Evolutionary conservation across 30 jellyfish, hydroid and myxozoan species (phyloP).

Genomic region (Aurelia sp.): DNA sequence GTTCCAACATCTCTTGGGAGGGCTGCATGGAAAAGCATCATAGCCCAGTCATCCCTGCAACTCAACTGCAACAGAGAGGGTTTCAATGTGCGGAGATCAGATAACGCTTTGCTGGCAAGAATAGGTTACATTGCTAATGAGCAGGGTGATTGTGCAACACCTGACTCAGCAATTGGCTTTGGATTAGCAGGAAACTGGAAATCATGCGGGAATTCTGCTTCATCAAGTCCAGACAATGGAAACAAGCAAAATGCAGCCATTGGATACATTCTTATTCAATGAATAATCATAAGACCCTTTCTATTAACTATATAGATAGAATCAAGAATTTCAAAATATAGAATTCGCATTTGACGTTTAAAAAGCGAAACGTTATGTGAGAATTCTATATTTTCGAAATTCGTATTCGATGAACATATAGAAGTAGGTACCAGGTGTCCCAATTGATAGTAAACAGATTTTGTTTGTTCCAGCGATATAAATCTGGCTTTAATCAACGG

Average conservation of each 20-base stretch:
- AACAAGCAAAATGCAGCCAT: conserved; percentile 1
- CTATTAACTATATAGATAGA: too few species aligned
- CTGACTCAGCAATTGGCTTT: conserved; percentile 30
- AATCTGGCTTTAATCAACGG: too few species aligned
- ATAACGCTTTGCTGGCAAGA: neutral
- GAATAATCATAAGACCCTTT: too few species aligned
- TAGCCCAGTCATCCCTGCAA: conserved; percentile 35
- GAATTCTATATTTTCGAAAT: too few species aligned
- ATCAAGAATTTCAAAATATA: too few species aligned
- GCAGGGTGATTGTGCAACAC: neutral
- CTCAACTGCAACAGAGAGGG: conserved; percentile 17
- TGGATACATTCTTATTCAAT: conserved; percentile 12
- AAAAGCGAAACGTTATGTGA: too few species aligned
- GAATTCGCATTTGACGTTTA: too few species aligned
- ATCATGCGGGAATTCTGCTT: conserved; percentile 3
- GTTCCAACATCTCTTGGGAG: neutral
- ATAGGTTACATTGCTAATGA: conserved; percentile 17
- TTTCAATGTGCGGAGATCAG: conserved; percentile 8
- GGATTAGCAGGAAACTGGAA: neutral
- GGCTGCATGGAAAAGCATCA: conserved; percentile 15
- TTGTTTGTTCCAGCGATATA: too few species aligned
- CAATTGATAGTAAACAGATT: too few species aligned
- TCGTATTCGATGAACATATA: neutral
- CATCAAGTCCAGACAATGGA: conserved; percentile 13
- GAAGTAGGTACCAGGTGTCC: too few species aligned